Evolutionary conservation across 1,140 invertebrate genomes (phyloP).

Genomic region (Micrasema minimum): DNA sequence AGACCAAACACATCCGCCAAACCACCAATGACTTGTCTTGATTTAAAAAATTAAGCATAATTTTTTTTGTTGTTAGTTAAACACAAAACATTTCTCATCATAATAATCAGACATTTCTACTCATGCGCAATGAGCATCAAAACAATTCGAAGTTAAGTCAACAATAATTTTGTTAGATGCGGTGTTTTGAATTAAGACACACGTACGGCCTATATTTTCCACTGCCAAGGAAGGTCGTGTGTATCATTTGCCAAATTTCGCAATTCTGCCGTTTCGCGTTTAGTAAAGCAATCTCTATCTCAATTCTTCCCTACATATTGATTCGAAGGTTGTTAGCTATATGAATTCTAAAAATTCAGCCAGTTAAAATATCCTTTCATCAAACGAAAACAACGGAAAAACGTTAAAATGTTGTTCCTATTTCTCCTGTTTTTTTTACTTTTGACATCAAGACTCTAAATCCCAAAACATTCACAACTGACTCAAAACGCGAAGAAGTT

Average conservation of each 20-base stretch:
- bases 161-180: no score
- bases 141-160: no score
- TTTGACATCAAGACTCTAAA: not conserved
- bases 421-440: not conserved
- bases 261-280: conserved; percentile 13
- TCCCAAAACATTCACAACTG: no score
- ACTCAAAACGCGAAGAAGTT: no score
- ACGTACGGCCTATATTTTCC: not conserved
- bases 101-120: no score
- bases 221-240: conserved; percentile 6
- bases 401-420: not conserved
- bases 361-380: not conserved
- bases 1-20: no score
- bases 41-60: no score
- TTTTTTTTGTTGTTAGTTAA: no score
- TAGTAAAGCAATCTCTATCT: not conserved
- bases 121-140: no score
- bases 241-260: conserved; percentile 9
- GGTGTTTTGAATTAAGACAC: not conserved
- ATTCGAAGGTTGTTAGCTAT: not conserved
- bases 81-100: no score
- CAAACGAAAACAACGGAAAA: not conserved
- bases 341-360: not conserved
- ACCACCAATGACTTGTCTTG: no score
- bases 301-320: not conserved